Evolutionary conservation across 2,113 vertebrate genomes (phyloP).

Genomic region (Sitta europaea): DNA sequence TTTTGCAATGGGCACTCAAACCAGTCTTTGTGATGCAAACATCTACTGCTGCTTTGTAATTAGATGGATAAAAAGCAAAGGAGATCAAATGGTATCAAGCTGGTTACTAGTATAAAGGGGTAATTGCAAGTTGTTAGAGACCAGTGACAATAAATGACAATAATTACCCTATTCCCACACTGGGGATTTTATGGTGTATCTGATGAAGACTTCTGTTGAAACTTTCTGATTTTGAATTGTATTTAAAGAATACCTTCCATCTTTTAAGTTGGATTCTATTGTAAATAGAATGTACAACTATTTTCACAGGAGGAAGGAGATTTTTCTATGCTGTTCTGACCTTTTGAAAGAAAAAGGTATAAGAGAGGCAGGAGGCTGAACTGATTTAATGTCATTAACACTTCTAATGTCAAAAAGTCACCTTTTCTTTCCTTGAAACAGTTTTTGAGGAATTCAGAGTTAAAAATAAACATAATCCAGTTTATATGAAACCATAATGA

Average conservation of each 20-base stretch:
- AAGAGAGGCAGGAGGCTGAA: neutral
- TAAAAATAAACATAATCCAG: neutral
- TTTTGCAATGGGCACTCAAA: neutral
- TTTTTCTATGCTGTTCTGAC: neutral
- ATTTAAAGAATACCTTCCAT: neutral
- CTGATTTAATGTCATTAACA: neutral
- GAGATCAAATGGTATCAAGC: slow-evolving; percentile 5
- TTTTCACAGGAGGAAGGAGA: neutral
- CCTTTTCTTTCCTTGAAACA: neutral
- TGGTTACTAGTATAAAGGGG: neutral
- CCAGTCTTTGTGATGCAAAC: neutral
- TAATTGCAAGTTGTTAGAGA: neutral
- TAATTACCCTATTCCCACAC: slow-evolving; percentile 9
- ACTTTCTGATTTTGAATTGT: neutral
- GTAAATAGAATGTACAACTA: neutral
- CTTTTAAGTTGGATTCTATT: neutral
- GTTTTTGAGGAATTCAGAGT: neutral
- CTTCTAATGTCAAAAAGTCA: neutral
- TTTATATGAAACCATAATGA: neutral
- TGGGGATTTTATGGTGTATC: neutral
- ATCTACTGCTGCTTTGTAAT: neutral
- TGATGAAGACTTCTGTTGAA: neutral
- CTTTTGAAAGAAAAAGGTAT: neutral
- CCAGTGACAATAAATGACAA: neutral
- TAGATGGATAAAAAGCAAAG: neutral